Percentiles rank a stretch among this genome's conserved stretches.
Evolutionary conservation across 2,797 vertebrate species (phyloP).

Genomic region (Smutsia temminckii): DNA sequence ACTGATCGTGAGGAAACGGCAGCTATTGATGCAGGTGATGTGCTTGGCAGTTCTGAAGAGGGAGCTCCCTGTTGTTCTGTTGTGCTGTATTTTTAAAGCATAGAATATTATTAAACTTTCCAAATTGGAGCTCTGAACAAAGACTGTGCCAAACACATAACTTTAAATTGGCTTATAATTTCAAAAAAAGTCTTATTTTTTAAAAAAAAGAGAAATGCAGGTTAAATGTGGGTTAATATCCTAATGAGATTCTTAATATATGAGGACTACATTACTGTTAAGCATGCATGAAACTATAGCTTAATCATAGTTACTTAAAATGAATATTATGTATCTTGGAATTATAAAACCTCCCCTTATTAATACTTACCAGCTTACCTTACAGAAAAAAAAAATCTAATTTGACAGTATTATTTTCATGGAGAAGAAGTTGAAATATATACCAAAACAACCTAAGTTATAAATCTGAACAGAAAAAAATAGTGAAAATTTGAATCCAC

Average conservation of each 20-base stretch:
- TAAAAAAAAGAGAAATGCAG: neutral
- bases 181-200: neutral
- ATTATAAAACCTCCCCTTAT: neutral
- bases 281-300: neutral
- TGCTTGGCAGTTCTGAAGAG: slow-evolving; percentile 87
- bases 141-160: neutral
- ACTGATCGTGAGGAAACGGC: slow-evolving; percentile 88
- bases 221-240: neutral
- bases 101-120: neutral
- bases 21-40: slow-evolving; percentile 80
- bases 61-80: slow-evolving; percentile 89
- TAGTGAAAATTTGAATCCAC: neutral
- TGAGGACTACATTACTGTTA: neutral
- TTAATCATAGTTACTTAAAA: neutral
- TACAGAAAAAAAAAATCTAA: neutral
- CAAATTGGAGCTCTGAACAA: neutral
- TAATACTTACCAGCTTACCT: neutral
- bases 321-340: neutral
- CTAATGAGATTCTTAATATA: neutral
- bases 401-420: slow-evolving; percentile 16
- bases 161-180: neutral
- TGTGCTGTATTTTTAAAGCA: slow-evolving; percentile 87
- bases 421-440: neutral
- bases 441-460: slow-evolving; percentile 1
- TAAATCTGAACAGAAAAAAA: slow-evolving; percentile 43